A percentile compares a stretch with the other conserved stretches of the same genome.
Evolutionary conservation across 2,888 invertebrate genomes (phyloP).

Genomic region (Macrophya alboannulata): DNA sequence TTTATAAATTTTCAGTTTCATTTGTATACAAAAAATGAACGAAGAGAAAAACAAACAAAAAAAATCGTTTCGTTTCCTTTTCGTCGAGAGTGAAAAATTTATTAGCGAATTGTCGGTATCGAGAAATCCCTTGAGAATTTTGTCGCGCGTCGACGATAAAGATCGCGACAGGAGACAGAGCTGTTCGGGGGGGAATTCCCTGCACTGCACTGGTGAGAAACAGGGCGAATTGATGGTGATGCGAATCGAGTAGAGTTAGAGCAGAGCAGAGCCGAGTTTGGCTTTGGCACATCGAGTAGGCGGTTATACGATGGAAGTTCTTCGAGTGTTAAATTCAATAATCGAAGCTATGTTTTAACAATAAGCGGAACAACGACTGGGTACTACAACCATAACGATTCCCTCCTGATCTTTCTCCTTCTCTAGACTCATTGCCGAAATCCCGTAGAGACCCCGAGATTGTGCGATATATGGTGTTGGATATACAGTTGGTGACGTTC

Average conservation of each 20-base stretch:
- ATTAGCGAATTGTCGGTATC: constrained; percentile 71
- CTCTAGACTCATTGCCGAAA: neutral
- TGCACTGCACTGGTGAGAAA: neutral
- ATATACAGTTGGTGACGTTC: too few species aligned
- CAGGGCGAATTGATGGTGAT: neutral
- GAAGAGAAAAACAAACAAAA: too few species aligned
- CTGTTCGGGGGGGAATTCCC: neutral
- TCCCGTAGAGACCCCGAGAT: too few species aligned
- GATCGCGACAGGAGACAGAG: neutral
- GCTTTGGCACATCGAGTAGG: too few species aligned
- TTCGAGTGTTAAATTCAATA: constrained; percentile 80
- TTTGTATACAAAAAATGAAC: too few species aligned
- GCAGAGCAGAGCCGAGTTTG: too few species aligned
- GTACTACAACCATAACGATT: neutral
- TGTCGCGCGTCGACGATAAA: too few species aligned
- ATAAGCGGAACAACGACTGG: constrained; percentile 46
- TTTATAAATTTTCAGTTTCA: too few species aligned
- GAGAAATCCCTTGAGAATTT: constrained; percentile 68
- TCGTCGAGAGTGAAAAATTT: constrained; percentile 70
- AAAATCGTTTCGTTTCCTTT: neutral
- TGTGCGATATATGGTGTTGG: neutral
- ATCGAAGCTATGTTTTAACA: constrained; percentile 62
- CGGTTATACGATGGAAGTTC: constrained; percentile 69
- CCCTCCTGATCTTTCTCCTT: constrained; percentile 19
- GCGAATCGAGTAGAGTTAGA: too few species aligned